phyloP scores from a whole-genome alignment of 2,888 invertebrate genomes.

The Lasioglossum figueresi region DNA sequence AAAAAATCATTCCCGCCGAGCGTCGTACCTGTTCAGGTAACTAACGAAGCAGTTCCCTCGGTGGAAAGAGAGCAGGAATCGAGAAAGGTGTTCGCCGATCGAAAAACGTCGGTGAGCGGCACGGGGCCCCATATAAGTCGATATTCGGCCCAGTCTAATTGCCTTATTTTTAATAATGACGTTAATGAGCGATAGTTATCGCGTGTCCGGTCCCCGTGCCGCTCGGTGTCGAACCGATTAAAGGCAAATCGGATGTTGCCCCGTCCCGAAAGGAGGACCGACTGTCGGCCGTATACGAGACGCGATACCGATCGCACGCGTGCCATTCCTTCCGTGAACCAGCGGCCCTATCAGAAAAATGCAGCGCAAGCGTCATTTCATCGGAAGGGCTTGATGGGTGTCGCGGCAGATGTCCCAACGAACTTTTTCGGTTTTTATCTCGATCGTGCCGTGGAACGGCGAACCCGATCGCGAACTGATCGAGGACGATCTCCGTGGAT shows the following conservation, averaged over 20 bases:
- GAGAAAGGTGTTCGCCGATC: slow-evolving; percentile 46
- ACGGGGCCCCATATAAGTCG: slow-evolving; percentile 59
- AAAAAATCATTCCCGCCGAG: not conserved
- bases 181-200: slow-evolving; percentile 77
- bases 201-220: slow-evolving; percentile 64
- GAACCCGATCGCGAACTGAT: slow-evolving; percentile 34
- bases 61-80: not conserved
- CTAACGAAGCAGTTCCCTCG: not conserved
- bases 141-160: slow-evolving; percentile 71
- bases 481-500: slow-evolving; percentile 30
- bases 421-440: slow-evolving; percentile 59
- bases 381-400: slow-evolving; percentile 60
- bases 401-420: slow-evolving; percentile 68
- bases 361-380: slow-evolving; percentile 62
- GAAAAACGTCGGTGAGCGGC: slow-evolving; percentile 9
- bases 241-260: slow-evolving; percentile 70
- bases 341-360: slow-evolving; percentile 54
- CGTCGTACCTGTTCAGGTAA: not conserved
- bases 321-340: slow-evolving; percentile 59
- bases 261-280: slow-evolving; percentile 62
- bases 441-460: slow-evolving; percentile 25
- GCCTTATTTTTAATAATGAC: slow-evolving; percentile 75
- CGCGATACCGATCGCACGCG: slow-evolving; percentile 65
- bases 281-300: slow-evolving; percentile 45
- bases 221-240: slow-evolving; percentile 69